phyloP scores from a whole-genome alignment of 2,797 vertebrate species.

The Distichodus sexfasciatus region DNA sequence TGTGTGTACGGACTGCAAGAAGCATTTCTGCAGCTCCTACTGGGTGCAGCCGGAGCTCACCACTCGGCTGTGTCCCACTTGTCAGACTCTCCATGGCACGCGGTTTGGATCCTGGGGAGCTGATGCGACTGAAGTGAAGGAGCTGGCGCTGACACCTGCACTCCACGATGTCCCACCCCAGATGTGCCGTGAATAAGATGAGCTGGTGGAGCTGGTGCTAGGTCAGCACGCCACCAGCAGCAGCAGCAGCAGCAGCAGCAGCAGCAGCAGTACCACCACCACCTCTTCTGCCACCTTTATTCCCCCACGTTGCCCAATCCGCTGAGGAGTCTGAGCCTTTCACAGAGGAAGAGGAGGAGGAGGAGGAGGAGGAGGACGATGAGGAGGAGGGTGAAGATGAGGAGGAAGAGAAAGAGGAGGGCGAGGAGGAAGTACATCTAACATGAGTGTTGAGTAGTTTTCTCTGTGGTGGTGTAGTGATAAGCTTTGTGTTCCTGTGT shows the following conservation, averaged over 20 bases:
- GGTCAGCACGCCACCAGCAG: slow-evolving; percentile 68
- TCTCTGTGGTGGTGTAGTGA: background rate
- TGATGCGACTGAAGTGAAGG: slow-evolving; percentile 77
- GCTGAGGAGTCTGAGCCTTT: slow-evolving; percentile 46
- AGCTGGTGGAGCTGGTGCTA: slow-evolving; percentile 83
- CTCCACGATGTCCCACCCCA: slow-evolving; percentile 79
- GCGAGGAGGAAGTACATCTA: too few relatives aligned
- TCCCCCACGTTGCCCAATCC: too few relatives aligned
- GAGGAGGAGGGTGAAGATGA: background rate
- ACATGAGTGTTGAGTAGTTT: too few relatives aligned
- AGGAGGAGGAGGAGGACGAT: background rate
- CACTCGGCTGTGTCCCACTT: slow-evolving; percentile 54
- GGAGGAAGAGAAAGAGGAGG: too few relatives aligned
- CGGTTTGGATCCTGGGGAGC: slow-evolving; percentile 55
- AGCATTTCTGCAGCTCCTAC: slow-evolving; percentile 57
- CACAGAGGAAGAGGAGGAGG: slow-evolving; percentile 70
- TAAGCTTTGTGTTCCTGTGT: background rate
- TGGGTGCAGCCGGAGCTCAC: slow-evolving; percentile 50
- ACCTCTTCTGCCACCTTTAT: background rate
- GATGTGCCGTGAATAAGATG: slow-evolving; percentile 83
- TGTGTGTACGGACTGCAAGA: slow-evolving; percentile 61
- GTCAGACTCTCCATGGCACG: slow-evolving; percentile 54
- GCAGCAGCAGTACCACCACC: slow-evolving; percentile 13
- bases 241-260: slow-evolving; percentile 51
- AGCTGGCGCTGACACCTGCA: slow-evolving; percentile 83